These are phyloP conservation scores for Orchesellides sinensis DNA, from an alignment of 2,888 invertebrate species.

Conservation along the genomic window DNA sequence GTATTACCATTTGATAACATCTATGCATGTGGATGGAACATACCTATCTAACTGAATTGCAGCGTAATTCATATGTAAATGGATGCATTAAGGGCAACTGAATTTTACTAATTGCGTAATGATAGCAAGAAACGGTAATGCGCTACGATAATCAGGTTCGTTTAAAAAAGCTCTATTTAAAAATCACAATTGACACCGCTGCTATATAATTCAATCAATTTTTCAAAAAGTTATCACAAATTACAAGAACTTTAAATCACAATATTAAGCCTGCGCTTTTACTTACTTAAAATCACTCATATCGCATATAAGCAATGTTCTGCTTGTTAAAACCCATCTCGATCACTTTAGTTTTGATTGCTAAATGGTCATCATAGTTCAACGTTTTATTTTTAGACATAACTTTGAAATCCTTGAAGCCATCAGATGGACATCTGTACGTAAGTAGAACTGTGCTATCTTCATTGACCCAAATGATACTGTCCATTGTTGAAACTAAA, in stretches of 20 bases:
- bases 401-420: slow-evolving; percentile 51
- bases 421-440: slow-evolving; percentile 43
- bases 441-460: slow-evolving; percentile 29
- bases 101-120: too few relatives aligned
- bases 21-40: too few relatives aligned
- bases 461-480: slow-evolving; percentile 50
- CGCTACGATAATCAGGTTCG: not conserved
- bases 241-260: too few relatives aligned
- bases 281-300: slow-evolving; percentile 6
- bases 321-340: slow-evolving; percentile 23
- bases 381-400: slow-evolving; percentile 45
- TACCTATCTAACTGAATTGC: too few relatives aligned
- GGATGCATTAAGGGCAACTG: too few relatives aligned
- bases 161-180: too few relatives aligned
- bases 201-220: too few relatives aligned
- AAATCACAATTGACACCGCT: too few relatives aligned
- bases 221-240: too few relatives aligned
- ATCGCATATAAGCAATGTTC: slow-evolving; percentile 35
- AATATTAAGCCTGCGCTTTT: not conserved
- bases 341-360: slow-evolving; percentile 12
- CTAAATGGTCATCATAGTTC: not conserved
- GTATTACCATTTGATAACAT: too few relatives aligned
- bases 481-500: slow-evolving; percentile 45
- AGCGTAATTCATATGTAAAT: too few relatives aligned
- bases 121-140: not conserved